Conservation (phyloP, 2,888 invertebrate genomes). For the Hirtodrosophila trivittata region DNA sequence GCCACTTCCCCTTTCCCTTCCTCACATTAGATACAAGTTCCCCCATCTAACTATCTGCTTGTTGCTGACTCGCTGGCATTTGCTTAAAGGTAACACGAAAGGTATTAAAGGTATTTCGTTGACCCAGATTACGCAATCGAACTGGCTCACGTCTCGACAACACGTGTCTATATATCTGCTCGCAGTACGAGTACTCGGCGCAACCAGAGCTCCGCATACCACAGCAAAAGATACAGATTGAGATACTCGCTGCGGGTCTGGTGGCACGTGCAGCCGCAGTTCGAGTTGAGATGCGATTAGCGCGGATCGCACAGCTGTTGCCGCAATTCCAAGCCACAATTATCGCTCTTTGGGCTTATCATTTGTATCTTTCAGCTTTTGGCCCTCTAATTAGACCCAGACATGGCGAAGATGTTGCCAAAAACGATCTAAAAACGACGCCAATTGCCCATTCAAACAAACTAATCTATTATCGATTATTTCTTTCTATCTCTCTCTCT, state of each 20-base stretch:
- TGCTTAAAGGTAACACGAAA: slow-evolving; percentile 25
- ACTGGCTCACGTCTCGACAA: background rate
- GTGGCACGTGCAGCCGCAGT: slow-evolving; percentile 46
- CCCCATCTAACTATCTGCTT: slow-evolving; percentile 15
- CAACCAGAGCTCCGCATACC: slow-evolving; percentile 14
- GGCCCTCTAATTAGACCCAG: slow-evolving; percentile 35
- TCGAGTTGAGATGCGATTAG: background rate
- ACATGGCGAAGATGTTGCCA: slow-evolving; percentile 28
- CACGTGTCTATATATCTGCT: background rate
- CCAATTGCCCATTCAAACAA: slow-evolving; percentile 34
- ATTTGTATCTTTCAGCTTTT: slow-evolving; percentile 19
- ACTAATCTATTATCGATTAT: slow-evolving; percentile 45
- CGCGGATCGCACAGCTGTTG: slow-evolving; percentile 34
- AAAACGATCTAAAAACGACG: slow-evolving; percentile 24
- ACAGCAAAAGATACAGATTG: slow-evolving; percentile 8
- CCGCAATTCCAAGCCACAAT: slow-evolving; percentile 15
- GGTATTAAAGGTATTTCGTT: slow-evolving; percentile 53
- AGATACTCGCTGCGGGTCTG: slow-evolving; percentile 13
- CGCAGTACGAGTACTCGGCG: slow-evolving; percentile 8
- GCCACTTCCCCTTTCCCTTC: background rate
- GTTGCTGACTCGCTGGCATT: slow-evolving; percentile 41
- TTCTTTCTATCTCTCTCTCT: slow-evolving; percentile 9
- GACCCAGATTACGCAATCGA: slow-evolving; percentile 72
- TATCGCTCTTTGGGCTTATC: slow-evolving; percentile 5
- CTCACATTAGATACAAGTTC: background rate